Conservation (phyloP, 2,888 invertebrate genomes). For the Chalcosyrphus nemorum region DNA sequence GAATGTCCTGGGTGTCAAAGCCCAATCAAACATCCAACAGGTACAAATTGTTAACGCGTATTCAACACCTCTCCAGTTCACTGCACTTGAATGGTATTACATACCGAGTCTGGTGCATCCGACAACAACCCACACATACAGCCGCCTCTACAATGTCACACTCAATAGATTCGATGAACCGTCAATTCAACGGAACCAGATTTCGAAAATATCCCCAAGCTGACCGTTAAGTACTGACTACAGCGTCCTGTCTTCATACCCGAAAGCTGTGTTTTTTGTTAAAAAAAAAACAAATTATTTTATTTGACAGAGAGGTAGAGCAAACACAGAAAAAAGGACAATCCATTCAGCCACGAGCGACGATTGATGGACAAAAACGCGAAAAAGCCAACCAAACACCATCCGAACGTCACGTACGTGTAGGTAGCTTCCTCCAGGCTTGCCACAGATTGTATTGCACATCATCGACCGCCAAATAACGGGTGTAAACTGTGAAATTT, state of each 20-base stretch:
- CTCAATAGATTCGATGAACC: conserved; percentile 62
- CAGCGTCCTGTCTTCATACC: conserved; percentile 32
- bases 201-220: conserved; percentile 33
- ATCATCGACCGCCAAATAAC: conserved; percentile 62
- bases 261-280: conserved; percentile 34
- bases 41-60: conserved; percentile 43
- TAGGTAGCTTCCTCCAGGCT: conserved; percentile 20
- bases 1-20: conserved; percentile 45
- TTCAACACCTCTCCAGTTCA: conserved; percentile 63
- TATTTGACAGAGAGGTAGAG: conserved; percentile 11
- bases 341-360: conserved; percentile 2
- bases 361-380: conserved; percentile 53
- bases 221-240: conserved; percentile 25
- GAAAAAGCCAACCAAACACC: conserved; percentile 58
- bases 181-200: conserved; percentile 39
- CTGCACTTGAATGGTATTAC: conserved; percentile 64
- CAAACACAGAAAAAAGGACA: neutral
- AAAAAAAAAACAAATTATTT: conserved; percentile 69
- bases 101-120: conserved; percentile 35
- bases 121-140: conserved; percentile 12
- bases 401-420: conserved; percentile 19
- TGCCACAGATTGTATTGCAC: conserved; percentile 61
- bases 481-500: conserved; percentile 65
- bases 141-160: conserved; percentile 43
- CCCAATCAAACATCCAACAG: conserved; percentile 65